Base-by-base conservation (phyloP, 2,888 invertebrate genomes). In the Hartigia nigra region DNA sequence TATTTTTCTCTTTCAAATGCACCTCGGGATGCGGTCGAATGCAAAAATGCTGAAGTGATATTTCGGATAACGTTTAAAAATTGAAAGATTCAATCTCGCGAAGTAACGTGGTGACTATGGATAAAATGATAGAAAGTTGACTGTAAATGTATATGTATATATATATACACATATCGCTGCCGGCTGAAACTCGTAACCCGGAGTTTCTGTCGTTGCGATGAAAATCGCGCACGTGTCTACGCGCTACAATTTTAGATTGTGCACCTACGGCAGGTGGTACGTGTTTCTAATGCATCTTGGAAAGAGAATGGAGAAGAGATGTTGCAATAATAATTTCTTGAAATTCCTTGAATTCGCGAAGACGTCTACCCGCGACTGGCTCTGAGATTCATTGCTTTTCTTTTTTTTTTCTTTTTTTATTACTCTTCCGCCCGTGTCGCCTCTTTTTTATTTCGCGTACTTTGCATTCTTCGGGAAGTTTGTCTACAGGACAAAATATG, bases 121-220 rank as follows among this genome's bases (percentile, higher is more conserved):
- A 78, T 79, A 76, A 80, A 79, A 77, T 77, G 31, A 55, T 34
- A 74, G 39, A 74, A 32, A 70, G 12, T 39, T 37, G 69, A 74
- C 34, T 72, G 74, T 39, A 70, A 32, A 34, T 32, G 79, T 74
- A 76, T 78, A 31, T 70, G 75, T 32, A 35, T 35, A 70, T 69
- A 39, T 36, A 69, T 39, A 1, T 55, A 69, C 70, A 31, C 35
- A 76, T 76, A 74, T 31, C 74, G 70, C 69, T 77, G 76, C 74
- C 72, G 79, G 37, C 77, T 79, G 78, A 55, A 75, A 80, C 78
- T 78, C 75, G 79, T 39, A 14, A 76, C 70, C 35, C 39, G 14
- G 74, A 78, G 74, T 80, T 80, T 81, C 81, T 79, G 80, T 80
- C 76, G 79, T 77, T 78, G 79, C 81, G 74, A 79, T 77, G 74